Evolutionary conservation across 2,888 invertebrate genomes (phyloP).

Genomic region (Hypselothyrea guttata): DNA sequence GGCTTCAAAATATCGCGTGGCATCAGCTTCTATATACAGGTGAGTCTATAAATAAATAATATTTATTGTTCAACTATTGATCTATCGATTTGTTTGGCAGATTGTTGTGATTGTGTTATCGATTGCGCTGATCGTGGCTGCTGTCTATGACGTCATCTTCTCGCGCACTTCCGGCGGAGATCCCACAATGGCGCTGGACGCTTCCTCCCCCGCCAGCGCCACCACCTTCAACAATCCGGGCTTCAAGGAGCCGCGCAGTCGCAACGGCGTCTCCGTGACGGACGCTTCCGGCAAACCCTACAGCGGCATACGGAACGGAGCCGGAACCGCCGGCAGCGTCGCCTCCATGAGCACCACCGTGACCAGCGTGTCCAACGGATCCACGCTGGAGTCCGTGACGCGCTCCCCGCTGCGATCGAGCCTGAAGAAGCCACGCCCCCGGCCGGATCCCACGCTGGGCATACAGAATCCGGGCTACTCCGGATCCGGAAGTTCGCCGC

Average conservation of each 20-base stretch:
- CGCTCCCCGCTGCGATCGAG: conserved; percentile 90
- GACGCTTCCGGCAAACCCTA: conserved; percentile 94
- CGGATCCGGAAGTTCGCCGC: conserved; percentile 91
- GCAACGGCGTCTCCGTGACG: conserved; percentile 89
- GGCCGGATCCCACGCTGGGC: conserved; percentile 86
- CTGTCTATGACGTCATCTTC: conserved; percentile 91
- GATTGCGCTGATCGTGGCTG: conserved; percentile 89
- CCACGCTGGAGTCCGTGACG: conserved; percentile 83
- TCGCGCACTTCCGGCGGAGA: conserved; percentile 90
- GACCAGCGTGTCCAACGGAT: conserved; percentile 85
- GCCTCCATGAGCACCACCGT: conserved; percentile 89
- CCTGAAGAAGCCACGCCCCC: conserved; percentile 88
- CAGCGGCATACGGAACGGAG: conserved; percentile 85
- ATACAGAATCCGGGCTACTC: conserved; percentile 91
- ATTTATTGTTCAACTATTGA: too few relatives aligned
- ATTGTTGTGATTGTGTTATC: conserved; percentile 90
- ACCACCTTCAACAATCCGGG: conserved; percentile 94
- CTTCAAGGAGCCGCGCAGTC: conserved; percentile 87
- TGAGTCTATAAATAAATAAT: conserved; percentile 81
- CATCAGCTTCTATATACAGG: conserved; percentile 94
- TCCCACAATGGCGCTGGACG: conserved; percentile 86
- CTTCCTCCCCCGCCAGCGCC: conserved; percentile 84
- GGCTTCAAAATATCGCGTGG: conserved; percentile 90
- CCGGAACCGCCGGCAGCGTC: conserved; percentile 84
- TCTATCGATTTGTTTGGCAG: conserved; percentile 83